A percentile compares a stretch with the other conserved stretches of the same genome.
These are phyloP conservation scores for Aphaenogaster floridana DNA, from an alignment of 1,140 invertebrate genomes.

Conservation along the genomic window DNA sequence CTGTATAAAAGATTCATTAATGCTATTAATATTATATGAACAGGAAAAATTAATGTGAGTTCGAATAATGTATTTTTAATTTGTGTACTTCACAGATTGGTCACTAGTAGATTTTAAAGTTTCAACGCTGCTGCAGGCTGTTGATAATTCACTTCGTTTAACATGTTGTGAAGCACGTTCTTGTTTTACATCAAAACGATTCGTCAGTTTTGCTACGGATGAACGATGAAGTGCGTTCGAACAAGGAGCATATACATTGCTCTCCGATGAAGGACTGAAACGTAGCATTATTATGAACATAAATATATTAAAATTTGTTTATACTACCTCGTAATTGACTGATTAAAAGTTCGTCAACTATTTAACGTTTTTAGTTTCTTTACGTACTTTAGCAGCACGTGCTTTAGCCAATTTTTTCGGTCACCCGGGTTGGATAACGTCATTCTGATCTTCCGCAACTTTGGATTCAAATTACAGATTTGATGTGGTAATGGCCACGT, in stretches of 20 bases:
- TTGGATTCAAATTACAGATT: constrained; percentile 69
- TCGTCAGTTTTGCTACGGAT: constrained; percentile 48
- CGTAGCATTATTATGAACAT: background rate
- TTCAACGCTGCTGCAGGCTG: constrained; percentile 54
- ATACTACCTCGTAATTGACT: background rate
- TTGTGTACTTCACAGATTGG: constrained; percentile 62
- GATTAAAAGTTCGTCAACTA: background rate
- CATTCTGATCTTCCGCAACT: constrained; percentile 66
- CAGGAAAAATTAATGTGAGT: background rate
- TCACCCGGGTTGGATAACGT: constrained; percentile 72
- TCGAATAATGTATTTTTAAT: constrained; percentile 10
- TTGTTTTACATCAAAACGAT: constrained; percentile 65
- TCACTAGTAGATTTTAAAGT: constrained; percentile 69
- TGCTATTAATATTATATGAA: background rate
- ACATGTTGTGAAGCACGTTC: constrained; percentile 39
- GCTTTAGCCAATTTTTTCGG: constrained; percentile 76
- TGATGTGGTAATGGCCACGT: constrained; percentile 78
- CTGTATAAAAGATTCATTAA: background rate
- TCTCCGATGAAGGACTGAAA: constrained; percentile 51
- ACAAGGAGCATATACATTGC: constrained; percentile 51
- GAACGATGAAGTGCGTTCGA: constrained; percentile 12
- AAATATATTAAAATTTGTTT: background rate
- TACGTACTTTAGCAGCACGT: constrained; percentile 74
- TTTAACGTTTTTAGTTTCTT: background rate
- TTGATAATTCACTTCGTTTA: constrained; percentile 38